These are phyloP conservation scores for Rhopilema esculentum DNA, from an alignment of 30 jellyfish, hydroid and myxozoan species.

Conservation along the genomic window DNA sequence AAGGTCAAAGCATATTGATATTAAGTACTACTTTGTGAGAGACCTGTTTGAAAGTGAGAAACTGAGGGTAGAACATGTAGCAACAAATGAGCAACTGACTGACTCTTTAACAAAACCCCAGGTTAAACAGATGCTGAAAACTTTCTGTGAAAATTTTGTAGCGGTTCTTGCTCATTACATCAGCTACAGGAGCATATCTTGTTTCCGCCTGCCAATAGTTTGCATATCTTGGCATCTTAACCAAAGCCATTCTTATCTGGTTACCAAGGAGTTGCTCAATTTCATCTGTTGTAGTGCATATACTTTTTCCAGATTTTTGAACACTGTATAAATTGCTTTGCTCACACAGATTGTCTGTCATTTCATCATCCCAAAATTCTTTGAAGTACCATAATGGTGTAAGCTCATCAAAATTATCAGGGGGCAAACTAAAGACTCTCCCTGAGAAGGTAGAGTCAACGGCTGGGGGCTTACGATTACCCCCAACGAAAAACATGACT, in stretches of 20 bases:
- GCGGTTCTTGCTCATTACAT: slow-evolving; percentile 55
- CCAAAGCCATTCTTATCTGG: slow-evolving; percentile 53
- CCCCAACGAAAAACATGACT: too few species aligned
- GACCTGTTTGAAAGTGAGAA: slow-evolving; percentile 67
- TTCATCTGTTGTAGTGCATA: slow-evolving; percentile 39
- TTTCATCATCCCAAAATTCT: slow-evolving; percentile 9
- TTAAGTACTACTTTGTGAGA: slow-evolving; percentile 59
- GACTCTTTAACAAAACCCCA: slow-evolving; percentile 54
- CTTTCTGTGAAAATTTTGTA: slow-evolving; percentile 57
- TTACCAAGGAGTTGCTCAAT: slow-evolving; percentile 23
- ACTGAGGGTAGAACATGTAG: slow-evolving; percentile 65
- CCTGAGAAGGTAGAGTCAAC: too few species aligned
- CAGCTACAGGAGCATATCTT: slow-evolving; percentile 54
- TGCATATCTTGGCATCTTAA: slow-evolving; percentile 64
- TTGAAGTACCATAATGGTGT: too few species aligned
- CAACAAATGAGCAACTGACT: slow-evolving; percentile 62
- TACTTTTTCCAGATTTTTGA: slow-evolving; percentile 8
- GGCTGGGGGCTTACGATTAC: too few species aligned
- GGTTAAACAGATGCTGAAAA: slow-evolving; percentile 51
- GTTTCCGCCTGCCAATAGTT: slow-evolving; percentile 48
- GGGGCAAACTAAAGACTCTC: too few species aligned
- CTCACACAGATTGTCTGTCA: not conserved
- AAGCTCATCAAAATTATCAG: too few species aligned
- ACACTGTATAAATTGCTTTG: slow-evolving; percentile 52
- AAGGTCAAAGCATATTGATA: slow-evolving; percentile 63